Base-by-base conservation (phyloP, 2,113 vertebrate genomes). In the Argyrosomus japonicus region DNA sequence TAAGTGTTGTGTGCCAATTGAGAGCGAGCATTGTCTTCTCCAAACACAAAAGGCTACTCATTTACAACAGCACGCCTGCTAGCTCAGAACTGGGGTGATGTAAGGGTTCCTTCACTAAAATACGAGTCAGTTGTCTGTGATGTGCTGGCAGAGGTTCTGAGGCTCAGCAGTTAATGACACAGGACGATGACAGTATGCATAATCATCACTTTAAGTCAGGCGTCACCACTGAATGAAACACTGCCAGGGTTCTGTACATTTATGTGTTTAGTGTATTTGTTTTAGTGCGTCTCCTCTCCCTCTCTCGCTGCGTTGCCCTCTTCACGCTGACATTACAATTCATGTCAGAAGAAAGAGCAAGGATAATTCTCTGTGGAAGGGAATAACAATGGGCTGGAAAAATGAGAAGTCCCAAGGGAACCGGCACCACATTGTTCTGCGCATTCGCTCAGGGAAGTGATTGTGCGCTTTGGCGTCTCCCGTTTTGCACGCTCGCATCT, bases 21-120 rank as follows among this genome's bases (percentile, higher is more conserved):
- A 90, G 73, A 85, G 75, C 75, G 70, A 68, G 50, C 82, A 82
- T 87, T 89, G 89, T 91, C 85, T 88, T 76, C 83, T 43, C 18
- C 36, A 58, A 71, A 90, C 65, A 91, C 80, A 93, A 91, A 87
- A 71, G 64, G 56, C 74, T 83, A 36, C 79, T 90, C 54, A 80
- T 87, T 86, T 63, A 65, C 61, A 78, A 18, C 64, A 45, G 73
- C 72, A 73, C 61, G 63, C 25, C 50, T 75, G 85, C 45, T 48
- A 43, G 77, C 54, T 84, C 48, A 47, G 77, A 75, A 51, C 65
- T 58, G 32, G 48, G 17, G 73, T 81, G 81, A 82, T 61, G 68
- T 83, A 25, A 78, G 73, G 23, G 19, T 68, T 60, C 50, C 60
- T 82, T 68, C 50, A 53, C 51, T 65, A 25, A 86, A 89, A 78